These are phyloP conservation scores for Caretta caretta DNA, from an alignment of 2,113 vertebrate species.

Conservation along the genomic window DNA sequence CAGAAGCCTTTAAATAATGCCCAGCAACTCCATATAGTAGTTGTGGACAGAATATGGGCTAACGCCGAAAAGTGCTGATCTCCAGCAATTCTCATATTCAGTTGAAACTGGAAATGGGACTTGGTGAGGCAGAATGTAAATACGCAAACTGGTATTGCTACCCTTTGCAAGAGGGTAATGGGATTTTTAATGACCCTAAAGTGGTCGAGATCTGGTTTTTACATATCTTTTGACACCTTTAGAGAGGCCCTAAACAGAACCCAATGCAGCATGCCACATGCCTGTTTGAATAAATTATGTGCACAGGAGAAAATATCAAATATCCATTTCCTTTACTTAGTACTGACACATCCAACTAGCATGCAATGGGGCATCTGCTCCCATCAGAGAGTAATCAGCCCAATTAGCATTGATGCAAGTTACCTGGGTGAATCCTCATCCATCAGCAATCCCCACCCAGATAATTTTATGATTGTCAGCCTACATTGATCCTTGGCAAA, in stretches of 20 bases:
- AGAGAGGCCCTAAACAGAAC: not conserved
- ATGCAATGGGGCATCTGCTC: not conserved
- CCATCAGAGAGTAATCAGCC: not conserved
- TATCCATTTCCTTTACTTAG: not conserved
- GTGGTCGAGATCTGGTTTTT: not conserved
- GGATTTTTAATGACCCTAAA: rapidly evolving
- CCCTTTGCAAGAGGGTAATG: not conserved
- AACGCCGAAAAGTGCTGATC: not conserved
- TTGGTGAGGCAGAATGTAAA: not conserved
- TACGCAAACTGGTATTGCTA: not conserved
- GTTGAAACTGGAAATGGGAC: not conserved
- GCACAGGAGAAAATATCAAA: not conserved
- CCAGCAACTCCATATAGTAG: not conserved
- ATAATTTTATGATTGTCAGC: not conserved
- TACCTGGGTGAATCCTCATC: not conserved
- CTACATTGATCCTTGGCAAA: not conserved
- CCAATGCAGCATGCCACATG: not conserved
- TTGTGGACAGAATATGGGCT: not conserved
- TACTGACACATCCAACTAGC: not conserved
- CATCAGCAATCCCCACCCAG: not conserved
- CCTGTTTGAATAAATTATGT: not conserved
- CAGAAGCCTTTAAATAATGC: not conserved
- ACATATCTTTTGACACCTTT: not conserved
- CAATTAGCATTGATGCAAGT: not conserved
- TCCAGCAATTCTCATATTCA: rapidly evolving